These are phyloP conservation scores for Fregetta grallaria DNA, from an alignment of 2,113 vertebrate species.

Conservation along the genomic window DNA sequence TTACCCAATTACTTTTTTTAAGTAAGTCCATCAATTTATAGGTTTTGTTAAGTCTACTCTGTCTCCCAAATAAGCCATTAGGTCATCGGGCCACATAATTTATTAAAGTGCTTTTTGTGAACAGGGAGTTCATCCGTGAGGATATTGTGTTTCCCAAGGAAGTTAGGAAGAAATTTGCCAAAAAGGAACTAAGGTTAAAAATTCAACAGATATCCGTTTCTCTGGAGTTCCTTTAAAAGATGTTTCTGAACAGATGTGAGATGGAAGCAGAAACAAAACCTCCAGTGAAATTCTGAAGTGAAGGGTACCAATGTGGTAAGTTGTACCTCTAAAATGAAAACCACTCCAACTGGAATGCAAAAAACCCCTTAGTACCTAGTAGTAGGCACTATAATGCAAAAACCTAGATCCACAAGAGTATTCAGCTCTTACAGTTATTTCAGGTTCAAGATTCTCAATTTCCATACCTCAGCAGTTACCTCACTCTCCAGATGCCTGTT, in stretches of 20 bases:
- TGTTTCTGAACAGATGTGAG: neutral
- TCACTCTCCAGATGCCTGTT: neutral
- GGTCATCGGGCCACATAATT: slow-evolving; percentile 10
- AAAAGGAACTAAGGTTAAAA: slow-evolving; percentile 53
- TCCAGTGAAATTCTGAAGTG: neutral
- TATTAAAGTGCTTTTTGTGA: slow-evolving; percentile 36
- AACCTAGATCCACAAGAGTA: neutral
- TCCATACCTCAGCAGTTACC: neutral
- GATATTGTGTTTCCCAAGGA: slow-evolving; percentile 48
- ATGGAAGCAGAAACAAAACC: neutral
- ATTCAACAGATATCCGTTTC: slow-evolving; percentile 13
- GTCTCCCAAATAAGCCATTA: slow-evolving; percentile 2
- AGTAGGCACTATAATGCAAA: neutral
- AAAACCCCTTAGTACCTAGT: neutral
- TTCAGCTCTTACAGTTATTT: neutral
- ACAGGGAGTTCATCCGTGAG: neutral
- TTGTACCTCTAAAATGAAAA: neutral
- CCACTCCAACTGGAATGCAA: neutral
- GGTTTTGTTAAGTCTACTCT: neutral
- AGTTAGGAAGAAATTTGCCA: slow-evolving; percentile 29
- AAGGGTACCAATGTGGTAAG: neutral
- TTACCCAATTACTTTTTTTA: neutral
- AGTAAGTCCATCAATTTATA: neutral
- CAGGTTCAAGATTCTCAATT: neutral
- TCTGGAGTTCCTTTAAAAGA: neutral